Conservation (phyloP, 30 jellyfish, hydroid and myxozoan genomes). For the Aurelia aurita complex sp. Pacific region DNA sequence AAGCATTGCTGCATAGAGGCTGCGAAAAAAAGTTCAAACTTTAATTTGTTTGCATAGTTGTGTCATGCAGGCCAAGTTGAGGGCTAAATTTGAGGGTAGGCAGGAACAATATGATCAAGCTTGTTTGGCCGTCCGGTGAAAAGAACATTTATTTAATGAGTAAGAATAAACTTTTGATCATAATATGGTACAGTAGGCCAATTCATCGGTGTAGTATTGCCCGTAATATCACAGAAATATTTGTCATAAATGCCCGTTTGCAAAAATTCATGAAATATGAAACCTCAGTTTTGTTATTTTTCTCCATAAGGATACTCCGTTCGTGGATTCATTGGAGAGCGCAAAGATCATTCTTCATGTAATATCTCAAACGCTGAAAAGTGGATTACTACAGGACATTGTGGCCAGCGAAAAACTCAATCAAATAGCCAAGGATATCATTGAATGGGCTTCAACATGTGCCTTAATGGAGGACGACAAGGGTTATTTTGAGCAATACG, state of each 20-base stretch:
- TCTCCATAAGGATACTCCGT: constrained; percentile 25
- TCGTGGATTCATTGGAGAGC: constrained; percentile 39
- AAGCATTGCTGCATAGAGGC: too few species aligned
- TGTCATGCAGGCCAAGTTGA: too few species aligned
- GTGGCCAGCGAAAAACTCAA: not conserved
- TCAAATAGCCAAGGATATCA: constrained; percentile 16
- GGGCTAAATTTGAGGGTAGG: too few species aligned
- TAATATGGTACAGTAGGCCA: too few species aligned
- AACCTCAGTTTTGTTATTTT: not conserved
- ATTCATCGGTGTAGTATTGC: too few species aligned
- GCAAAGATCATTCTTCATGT: constrained; percentile 37
- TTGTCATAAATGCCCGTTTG: not conserved
- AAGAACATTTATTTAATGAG: too few species aligned
- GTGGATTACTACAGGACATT: not conserved
- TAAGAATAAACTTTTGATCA: too few species aligned
- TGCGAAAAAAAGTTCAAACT: too few species aligned
- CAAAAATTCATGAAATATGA: too few species aligned
- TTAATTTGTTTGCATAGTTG: too few species aligned
- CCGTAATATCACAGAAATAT: not conserved
- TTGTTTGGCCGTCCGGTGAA: too few species aligned
- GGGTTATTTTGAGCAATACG: constrained; percentile 2
- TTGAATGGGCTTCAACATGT: constrained; percentile 5
- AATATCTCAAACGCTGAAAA: not conserved
- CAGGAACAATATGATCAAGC: too few species aligned
- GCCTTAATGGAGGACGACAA: not conserved